These are phyloP conservation scores for Drosophila pectinifera DNA, from an alignment of 1,140 invertebrate genomes.

Conservation along the genomic window DNA sequence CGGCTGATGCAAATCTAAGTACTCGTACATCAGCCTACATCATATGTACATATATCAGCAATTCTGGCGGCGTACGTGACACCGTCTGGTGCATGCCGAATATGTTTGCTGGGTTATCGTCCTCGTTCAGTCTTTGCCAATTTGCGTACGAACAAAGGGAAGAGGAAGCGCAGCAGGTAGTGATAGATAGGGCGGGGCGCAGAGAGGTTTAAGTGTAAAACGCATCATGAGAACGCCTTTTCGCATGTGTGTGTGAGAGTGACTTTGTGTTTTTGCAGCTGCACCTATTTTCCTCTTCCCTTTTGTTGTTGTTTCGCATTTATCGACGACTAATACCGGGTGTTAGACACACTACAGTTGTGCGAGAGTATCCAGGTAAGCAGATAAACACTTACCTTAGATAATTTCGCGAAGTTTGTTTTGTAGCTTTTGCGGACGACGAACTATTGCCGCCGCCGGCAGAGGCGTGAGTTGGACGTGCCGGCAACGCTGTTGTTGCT, in stretches of 20 bases:
- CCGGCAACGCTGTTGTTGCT: slow-evolving; percentile 66
- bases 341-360: slow-evolving; percentile 32
- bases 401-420: slow-evolving; percentile 84
- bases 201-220: slow-evolving; percentile 27
- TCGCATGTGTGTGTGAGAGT: slow-evolving; percentile 5
- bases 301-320: slow-evolving; percentile 46
- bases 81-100: slow-evolving; percentile 42
- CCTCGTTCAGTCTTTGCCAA: slow-evolving; percentile 69
- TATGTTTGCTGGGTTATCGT: slow-evolving; percentile 75
- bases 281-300: slow-evolving; percentile 24
- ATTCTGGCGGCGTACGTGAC: slow-evolving; percentile 64
- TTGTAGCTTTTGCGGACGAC: slow-evolving; percentile 76
- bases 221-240: slow-evolving; percentile 55
- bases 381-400: slow-evolving; percentile 80
- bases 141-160: slow-evolving; percentile 67
- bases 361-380: slow-evolving; percentile 7
- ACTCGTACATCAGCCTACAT: not conserved
- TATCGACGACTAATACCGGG: slow-evolving; percentile 48
- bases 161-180: slow-evolving; percentile 58
- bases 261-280: slow-evolving; percentile 46
- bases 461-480: slow-evolving; percentile 67
- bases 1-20: slow-evolving; percentile 12
- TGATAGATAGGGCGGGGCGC: slow-evolving; percentile 9
- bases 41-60: slow-evolving; percentile 9
- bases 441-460: slow-evolving; percentile 66